phyloP scores from a whole-genome alignment of 2,797 vertebrate genomes.

The Bradypodion pumilum region DNA sequence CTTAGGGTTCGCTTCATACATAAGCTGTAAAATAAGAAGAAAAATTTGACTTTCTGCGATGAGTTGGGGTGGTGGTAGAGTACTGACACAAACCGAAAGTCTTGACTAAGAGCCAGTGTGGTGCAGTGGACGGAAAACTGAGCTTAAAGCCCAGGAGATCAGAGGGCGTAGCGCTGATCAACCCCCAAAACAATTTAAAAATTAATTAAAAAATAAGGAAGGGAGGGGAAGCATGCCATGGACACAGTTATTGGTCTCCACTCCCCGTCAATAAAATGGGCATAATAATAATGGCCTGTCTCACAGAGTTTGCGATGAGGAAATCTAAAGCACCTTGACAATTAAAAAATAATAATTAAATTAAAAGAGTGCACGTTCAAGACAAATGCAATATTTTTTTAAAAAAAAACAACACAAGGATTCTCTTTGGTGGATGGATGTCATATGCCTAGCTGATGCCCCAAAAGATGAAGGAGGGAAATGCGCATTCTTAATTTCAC shows the following conservation, averaged over 20 bases:
- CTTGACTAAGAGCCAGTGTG: not conserved
- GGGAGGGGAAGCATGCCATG: slow-evolving; percentile 7
- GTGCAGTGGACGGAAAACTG: not conserved
- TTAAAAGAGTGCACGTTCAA: not conserved
- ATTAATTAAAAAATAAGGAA: not conserved
- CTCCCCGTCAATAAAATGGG: slow-evolving; percentile 10
- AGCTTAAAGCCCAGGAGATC: not conserved
- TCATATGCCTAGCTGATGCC: slow-evolving; percentile 60
- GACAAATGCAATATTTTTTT: not conserved
- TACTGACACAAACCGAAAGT: slow-evolving; percentile 26
- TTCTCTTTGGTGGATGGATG: slow-evolving; percentile 55
- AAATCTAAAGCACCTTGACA: not conserved
- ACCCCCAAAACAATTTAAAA: not conserved
- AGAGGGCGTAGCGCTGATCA: not conserved
- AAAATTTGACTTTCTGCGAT: slow-evolving; percentile 75
- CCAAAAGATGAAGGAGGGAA: slow-evolving; percentile 45
- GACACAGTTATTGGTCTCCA: not conserved
- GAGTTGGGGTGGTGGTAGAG: slow-evolving; percentile 9
- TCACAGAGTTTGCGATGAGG: not conserved
- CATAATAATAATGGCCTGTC: not conserved
- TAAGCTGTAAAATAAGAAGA: slow-evolving; percentile 82
- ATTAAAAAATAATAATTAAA: not conserved
- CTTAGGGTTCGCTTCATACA: slow-evolving; percentile 94
- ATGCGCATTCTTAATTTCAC: slow-evolving; percentile 19
- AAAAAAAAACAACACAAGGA: slow-evolving; percentile 1